Evolutionary conservation across 2,113 vertebrate species (phyloP), one percentile per base, ranked within the genome.

Genomic region (Cyanoramphus novaezelandiae): DNA sequence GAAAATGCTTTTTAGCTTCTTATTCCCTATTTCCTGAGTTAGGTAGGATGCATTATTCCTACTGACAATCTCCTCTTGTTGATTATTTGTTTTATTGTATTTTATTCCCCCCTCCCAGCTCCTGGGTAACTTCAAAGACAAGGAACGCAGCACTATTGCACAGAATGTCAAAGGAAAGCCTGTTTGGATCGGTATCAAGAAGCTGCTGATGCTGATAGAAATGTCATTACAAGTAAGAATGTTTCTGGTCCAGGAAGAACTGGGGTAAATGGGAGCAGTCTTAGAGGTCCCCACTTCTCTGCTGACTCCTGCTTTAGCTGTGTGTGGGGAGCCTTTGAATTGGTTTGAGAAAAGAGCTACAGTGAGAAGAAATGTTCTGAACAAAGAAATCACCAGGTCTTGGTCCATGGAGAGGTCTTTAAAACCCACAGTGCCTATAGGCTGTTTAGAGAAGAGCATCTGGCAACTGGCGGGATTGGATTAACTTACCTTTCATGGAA

Each of bases 161-260:
- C 98, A 98, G 95, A 98, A 98, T 5, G 98, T 99, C 78, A 99
- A 99, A 96, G 98, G 97, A 87, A 96, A 95, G 28, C 25, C 68
- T 2, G 97, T 99, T 94, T 99, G 98, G 98, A 99, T 99, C 9
- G 99, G 99, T 31, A 99, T 99, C 85, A 99, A 99, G 90, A 99
- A 99, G 98, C 96, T 99, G 90, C 98, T 99, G 76, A 99, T 99
- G 99, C 97, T 99, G 96, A 99, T 99, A 39, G 99, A 99, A 97
- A 99, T 99, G 99, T 98, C 99, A 7, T 90, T 98, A 46, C 99
- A 99, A 98, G 99, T 99, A 88, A 98, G 98, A 77, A 20, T 15
- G 29, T 24, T 41, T 68, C n/a, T 92, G 81, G 46, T 49, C 60
- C 64, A 41, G 79, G 63, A 21, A 14, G 76, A 37, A 1, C 14